phyloP scores from a whole-genome alignment of 2,113 vertebrate genomes.

The Stegastes partitus region DNA sequence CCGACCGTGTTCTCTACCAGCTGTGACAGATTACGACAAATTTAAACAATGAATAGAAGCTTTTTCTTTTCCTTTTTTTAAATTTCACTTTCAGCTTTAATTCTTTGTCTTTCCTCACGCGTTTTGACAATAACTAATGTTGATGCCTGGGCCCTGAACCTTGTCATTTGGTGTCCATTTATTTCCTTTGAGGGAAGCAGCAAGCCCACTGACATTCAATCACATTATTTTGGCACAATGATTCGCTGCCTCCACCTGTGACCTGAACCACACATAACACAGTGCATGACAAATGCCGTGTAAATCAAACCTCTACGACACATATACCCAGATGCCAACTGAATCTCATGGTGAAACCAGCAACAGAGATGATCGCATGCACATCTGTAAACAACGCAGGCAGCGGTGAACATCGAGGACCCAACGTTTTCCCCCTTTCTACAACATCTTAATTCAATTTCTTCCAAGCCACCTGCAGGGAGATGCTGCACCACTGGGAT shows the following conservation, averaged over 20 bases:
- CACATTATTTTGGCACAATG: constrained; percentile 80
- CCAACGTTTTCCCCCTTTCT: not conserved
- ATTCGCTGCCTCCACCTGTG: constrained; percentile 76
- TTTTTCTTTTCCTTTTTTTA: too few species aligned
- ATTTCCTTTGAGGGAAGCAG: constrained; percentile 71
- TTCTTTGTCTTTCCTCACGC: constrained; percentile 18
- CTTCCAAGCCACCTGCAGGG: constrained; percentile 43
- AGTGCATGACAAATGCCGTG: constrained; percentile 58
- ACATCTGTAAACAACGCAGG: constrained; percentile 48
- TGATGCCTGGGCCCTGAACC: constrained; percentile 51
- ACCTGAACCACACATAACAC: constrained; percentile 71
- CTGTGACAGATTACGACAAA: constrained; percentile 27
- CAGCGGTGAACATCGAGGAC: constrained; percentile 3
- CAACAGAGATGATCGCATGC: constrained; percentile 14
- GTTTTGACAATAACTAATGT: constrained; percentile 57
- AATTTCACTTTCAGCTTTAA: constrained; percentile 30
- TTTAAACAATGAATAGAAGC: not conserved
- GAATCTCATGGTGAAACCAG: constrained; percentile 36
- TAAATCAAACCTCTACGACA: constrained; percentile 66
- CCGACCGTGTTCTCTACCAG: constrained; percentile 16
- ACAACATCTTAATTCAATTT: constrained; percentile 65
- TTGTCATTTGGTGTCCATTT: constrained; percentile 64
- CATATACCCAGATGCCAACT: constrained; percentile 36
- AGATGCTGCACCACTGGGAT: constrained; percentile 44
- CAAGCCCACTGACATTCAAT: constrained; percentile 78